Base-by-base conservation (phyloP, 2,888 invertebrate genomes). In the Polydrusus cervinus region DNA sequence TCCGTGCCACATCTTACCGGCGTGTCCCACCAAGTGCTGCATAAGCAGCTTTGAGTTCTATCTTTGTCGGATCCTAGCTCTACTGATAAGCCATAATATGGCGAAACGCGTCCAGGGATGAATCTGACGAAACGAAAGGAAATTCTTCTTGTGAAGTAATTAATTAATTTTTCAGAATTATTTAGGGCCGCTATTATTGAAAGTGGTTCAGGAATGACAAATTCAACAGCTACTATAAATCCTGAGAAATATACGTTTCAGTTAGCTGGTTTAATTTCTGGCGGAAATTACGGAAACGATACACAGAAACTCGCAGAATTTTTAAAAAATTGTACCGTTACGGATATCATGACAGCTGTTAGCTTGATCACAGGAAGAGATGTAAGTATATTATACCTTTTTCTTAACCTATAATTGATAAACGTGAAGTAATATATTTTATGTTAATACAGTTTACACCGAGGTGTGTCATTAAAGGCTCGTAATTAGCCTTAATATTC, bases 181-280 rank as follows among this genome's bases (percentile, higher is more conserved):
- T 69, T 60, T 60, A 38, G 69, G n/a, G 69, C 69, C 34, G 69
- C 69, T 1, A 69, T 69, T n/a, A 11, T 69, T 5, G 34, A 69
- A 60, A 69, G 69, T 18, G 69, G 69, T 1, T 57, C 69, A 60
- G 60, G 45, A 30, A 18, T 69, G 20, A 47, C 20, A 14, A 30
- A 43, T 16, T 69, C 60, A 16, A 25, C 69, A 13, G 69, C 45
- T n/a, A 30, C n/a, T n/a, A 1, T 14, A 7, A 30, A 60, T 25
- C 45, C 69, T 3, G 14, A 53, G 13, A 14, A 10, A 0, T 18
- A 30, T 13, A 30, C 69, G 0, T 69, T 47, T 60, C 1, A 10
- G 13, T 13, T 69, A 34, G 69, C 47, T 30, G 20, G 30, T 47
- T 30, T 25, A 16, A 69, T 69, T 60, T 60, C 69, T 11, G 60